These are phyloP conservation scores for Agrenia bidenticulata DNA, from an alignment of 2,888 invertebrate genomes.

Conservation along the genomic window DNA sequence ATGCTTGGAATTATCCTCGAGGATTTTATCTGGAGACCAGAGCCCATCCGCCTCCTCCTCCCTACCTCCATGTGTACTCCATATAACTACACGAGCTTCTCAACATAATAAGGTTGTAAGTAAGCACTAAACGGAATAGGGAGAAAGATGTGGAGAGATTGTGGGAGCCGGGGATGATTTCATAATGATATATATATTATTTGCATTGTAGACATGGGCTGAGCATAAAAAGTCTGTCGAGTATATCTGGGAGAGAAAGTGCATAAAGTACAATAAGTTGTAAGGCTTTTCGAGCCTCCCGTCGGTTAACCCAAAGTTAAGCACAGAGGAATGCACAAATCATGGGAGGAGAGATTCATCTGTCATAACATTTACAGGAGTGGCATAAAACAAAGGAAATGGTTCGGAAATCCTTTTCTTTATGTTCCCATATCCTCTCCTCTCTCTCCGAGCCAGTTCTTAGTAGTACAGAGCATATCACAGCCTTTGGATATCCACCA, in stretches of 20 bases:
- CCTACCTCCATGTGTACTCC: background rate
- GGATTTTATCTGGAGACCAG: background rate
- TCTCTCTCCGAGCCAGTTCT: too few species aligned
- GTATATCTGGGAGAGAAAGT: background rate
- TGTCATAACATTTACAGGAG: constrained; percentile 48
- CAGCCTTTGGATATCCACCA: too few species aligned
- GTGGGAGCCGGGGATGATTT: too few species aligned
- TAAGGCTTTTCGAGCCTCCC: too few species aligned
- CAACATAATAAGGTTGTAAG: too few species aligned
- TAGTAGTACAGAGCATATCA: background rate
- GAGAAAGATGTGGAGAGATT: too few species aligned
- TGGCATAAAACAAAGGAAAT: constrained; percentile 47
- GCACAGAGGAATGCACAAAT: constrained; percentile 38
- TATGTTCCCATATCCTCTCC: constrained; percentile 17
- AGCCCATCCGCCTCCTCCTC: background rate
- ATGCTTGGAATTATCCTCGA: constrained; percentile 14
- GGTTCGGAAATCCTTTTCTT: constrained; percentile 45
- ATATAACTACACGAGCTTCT: background rate
- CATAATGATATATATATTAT: too few species aligned
- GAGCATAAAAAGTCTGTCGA: too few species aligned
- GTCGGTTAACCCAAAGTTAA: constrained; percentile 15
- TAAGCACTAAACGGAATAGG: too few species aligned
- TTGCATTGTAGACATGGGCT: too few species aligned
- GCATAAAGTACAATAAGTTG: background rate
- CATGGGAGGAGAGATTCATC: constrained; percentile 40